Conservation (phyloP, 2,797 vertebrate species). For the Danionella dracula region DNA sequence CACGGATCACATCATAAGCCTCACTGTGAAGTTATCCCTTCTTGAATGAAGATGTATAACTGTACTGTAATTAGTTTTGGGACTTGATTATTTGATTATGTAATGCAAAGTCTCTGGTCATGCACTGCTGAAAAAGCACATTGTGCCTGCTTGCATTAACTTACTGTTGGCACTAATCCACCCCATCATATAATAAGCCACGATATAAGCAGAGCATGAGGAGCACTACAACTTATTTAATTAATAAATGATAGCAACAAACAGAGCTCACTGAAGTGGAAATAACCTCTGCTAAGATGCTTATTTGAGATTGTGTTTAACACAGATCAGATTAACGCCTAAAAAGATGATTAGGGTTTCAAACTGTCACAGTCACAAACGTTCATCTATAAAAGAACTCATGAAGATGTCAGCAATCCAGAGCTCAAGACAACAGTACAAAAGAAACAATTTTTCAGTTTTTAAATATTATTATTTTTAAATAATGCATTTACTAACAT, state of each 20-base stretch:
- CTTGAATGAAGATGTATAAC: constrained; percentile 27
- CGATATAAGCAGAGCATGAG: neutral
- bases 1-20: constrained; percentile 20
- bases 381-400: no score
- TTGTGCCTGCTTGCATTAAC: constrained; percentile 22
- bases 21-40: constrained; percentile 22
- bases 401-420: no score
- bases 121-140: constrained; percentile 10
- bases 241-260: constrained; percentile 31
- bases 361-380: neutral
- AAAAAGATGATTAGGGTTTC: neutral
- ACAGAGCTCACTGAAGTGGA: constrained; percentile 19
- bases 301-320: constrained; percentile 22
- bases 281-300: constrained; percentile 29
- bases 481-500: no score
- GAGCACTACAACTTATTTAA: constrained; percentile 23
- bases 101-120: constrained; percentile 18
- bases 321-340: constrained; percentile 19
- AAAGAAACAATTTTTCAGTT: no score
- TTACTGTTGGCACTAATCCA: neutral
- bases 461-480: no score
- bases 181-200: neutral
- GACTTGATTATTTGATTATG: constrained; percentile 35
- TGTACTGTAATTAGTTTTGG: constrained; percentile 22
- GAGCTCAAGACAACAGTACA: no score